Conservation (phyloP, 2,888 invertebrate species). For the Lasioglossum villosulum region DNA sequence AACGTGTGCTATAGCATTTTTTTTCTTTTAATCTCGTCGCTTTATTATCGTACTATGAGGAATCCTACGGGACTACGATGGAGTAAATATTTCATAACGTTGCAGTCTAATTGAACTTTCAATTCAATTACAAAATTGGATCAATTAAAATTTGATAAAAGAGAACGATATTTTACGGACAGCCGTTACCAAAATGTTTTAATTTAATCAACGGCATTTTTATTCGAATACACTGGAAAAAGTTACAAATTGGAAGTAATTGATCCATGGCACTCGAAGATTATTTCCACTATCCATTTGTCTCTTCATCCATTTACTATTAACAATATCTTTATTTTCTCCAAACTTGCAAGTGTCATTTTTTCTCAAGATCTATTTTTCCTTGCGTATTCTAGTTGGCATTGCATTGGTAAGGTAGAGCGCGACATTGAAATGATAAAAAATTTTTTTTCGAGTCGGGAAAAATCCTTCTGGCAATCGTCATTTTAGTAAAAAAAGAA, state of each 20-base stretch:
- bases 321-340: no score
- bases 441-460: no score
- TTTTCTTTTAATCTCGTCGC: conserved; percentile 5
- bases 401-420: no score
- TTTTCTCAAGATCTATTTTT: no score
- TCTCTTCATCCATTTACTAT: no score
- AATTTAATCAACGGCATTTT: background rate
- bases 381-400: no score
- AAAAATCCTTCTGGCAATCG: no score
- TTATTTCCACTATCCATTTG: no score
- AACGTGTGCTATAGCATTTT: background rate
- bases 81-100: background rate
- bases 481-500: no score
- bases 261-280: background rate
- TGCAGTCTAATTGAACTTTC: background rate
- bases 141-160: background rate
- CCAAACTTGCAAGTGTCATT: no score
- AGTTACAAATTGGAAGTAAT: background rate
- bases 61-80: background rate
- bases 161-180: background rate
- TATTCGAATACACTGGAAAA: background rate
- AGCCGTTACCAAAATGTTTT: background rate
- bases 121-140: background rate
- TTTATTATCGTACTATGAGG: background rate
- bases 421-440: no score